A percentile compares a stretch with the other conserved stretches of the same genome.
phyloP scores from a whole-genome alignment of 1,140 invertebrate genomes.

The Gonatopus flavifemur region DNA sequence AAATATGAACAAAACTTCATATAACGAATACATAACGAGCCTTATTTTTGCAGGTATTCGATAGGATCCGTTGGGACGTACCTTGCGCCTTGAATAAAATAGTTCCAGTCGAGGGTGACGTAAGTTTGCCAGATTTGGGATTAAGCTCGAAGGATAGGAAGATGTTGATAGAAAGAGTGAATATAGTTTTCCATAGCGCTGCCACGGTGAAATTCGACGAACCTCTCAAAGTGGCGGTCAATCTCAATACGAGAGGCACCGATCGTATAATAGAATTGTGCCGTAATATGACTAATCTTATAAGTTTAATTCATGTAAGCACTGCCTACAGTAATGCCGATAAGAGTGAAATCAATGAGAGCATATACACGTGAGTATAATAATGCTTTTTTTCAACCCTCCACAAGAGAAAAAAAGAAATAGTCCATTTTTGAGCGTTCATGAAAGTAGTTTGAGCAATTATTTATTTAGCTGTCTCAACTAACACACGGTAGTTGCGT shows the following conservation, averaged over 20 bases:
- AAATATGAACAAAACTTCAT: too few species aligned
- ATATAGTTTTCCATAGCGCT: slow-evolving; percentile 90
- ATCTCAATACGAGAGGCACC: slow-evolving; percentile 73
- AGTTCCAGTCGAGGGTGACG: slow-evolving; percentile 74
- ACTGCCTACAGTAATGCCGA: slow-evolving; percentile 88
- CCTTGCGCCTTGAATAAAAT: slow-evolving; percentile 75
- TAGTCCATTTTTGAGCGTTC: too few species aligned
- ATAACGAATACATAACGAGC: too few species aligned
- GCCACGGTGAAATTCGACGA: slow-evolving; percentile 81
- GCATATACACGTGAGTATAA: slow-evolving; percentile 64
- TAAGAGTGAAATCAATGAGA: slow-evolving; percentile 68
- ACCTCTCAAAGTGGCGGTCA: slow-evolving; percentile 69
- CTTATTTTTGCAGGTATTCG: slow-evolving; percentile 66
- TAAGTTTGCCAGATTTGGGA: slow-evolving; percentile 66
- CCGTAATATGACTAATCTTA: slow-evolving; percentile 69
- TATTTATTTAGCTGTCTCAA: too few species aligned
- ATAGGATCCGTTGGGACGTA: slow-evolving; percentile 66
- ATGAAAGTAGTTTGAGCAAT: too few species aligned
- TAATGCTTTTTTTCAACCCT: background rate
- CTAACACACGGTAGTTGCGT: too few species aligned
- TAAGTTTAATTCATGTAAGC: slow-evolving; percentile 81
- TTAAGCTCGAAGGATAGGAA: slow-evolving; percentile 61
- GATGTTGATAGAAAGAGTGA: slow-evolving; percentile 70
- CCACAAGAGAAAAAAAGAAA: background rate
- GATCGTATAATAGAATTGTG: slow-evolving; percentile 67